Conservation (phyloP, 2,797 vertebrate genomes). For the Myioborus melanocephalus region DNA sequence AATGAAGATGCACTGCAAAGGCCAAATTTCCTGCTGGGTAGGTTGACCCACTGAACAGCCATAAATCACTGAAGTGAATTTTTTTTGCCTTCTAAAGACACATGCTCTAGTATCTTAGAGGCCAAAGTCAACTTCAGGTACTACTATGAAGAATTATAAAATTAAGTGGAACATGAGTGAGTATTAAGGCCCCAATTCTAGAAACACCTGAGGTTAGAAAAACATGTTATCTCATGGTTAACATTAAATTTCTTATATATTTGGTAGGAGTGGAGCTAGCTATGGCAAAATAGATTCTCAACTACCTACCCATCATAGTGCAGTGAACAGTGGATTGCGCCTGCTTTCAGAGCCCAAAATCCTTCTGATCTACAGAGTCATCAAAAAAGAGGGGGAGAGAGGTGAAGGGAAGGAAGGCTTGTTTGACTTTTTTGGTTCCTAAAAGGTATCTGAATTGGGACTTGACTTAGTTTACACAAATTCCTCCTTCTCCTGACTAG, state of each 20-base stretch:
- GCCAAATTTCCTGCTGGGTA: background rate
- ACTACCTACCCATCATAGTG: background rate
- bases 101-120: background rate
- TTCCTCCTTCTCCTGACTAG: background rate
- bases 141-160: background rate
- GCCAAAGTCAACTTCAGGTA: slow-evolving; percentile 33
- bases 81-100: background rate
- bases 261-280: background rate
- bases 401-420: background rate
- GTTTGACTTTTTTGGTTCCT: background rate
- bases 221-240: background rate
- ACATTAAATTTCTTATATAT: background rate
- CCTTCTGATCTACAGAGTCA: background rate
- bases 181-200: background rate
- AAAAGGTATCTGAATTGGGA: background rate
- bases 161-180: background rate
- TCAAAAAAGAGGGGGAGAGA: rapidly evolving
- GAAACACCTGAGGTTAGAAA: background rate
- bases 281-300: background rate
- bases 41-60: background rate
- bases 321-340: rapidly evolving
- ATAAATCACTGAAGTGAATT: background rate
- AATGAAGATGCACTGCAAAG: background rate
- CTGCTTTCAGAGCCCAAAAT: background rate
- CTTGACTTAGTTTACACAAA: background rate